Conservation (phyloP, 2,797 vertebrate genomes). For the Gallinago nigripennis region DNA sequence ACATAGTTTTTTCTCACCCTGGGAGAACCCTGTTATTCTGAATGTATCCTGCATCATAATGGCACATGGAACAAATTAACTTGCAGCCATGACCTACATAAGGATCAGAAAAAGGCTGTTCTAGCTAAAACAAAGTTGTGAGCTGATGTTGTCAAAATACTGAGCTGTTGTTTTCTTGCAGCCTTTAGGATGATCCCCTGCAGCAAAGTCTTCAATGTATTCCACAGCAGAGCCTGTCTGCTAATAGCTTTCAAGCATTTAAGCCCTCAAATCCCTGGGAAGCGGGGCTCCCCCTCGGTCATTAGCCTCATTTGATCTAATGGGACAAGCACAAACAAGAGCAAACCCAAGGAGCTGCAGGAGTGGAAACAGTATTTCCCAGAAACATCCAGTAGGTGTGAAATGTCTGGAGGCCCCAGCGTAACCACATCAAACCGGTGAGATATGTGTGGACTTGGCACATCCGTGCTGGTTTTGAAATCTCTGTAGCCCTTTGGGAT, state of each 20-base stretch:
- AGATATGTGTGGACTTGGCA: neutral
- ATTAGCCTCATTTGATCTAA: slow-evolving; percentile 35
- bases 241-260: neutral
- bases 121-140: slow-evolving; percentile 30
- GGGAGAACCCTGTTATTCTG: slow-evolving; percentile 27
- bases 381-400: slow-evolving; percentile 35
- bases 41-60: slow-evolving; percentile 16
- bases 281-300: neutral
- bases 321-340: slow-evolving; percentile 41
- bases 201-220: slow-evolving; percentile 20
- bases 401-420: neutral
- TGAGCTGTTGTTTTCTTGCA: slow-evolving; percentile 26
- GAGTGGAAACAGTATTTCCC: slow-evolving; percentile 41
- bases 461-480: neutral
- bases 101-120: slow-evolving; percentile 20
- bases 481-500: neutral
- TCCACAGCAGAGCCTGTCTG: neutral
- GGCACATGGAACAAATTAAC: slow-evolving; percentile 63
- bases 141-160: slow-evolving; percentile 41
- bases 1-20: slow-evolving; percentile 24
- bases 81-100: slow-evolving; percentile 51
- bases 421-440: slow-evolving; percentile 25
- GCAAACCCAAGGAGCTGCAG: neutral
- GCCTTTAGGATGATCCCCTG: slow-evolving; percentile 34
- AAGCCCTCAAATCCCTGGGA: slow-evolving; percentile 34